Evolutionary conservation across 2,113 vertebrate genomes (phyloP), one percentile per base, ranked within the genome.

Genomic region (Siniperca chuatsi): DNA sequence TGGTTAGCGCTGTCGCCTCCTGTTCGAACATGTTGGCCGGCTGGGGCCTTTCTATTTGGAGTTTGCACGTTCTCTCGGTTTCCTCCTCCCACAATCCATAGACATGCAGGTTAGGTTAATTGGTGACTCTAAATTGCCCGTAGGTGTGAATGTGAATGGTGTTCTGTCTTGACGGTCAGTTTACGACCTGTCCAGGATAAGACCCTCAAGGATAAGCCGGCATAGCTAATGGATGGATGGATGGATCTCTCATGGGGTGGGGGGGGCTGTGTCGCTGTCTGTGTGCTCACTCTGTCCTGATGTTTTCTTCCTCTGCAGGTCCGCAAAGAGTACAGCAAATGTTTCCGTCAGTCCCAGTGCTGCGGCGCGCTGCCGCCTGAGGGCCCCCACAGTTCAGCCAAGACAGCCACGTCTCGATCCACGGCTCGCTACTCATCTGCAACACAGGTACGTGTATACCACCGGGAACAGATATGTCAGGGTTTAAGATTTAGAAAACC

Each of bases 241-340:
- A 44, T 60, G 15, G 23, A 46, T 60, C 8, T 58, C 54, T 74
- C 15, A 23, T 40, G 21, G 23, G 25, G 35, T 37, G 35, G 35
- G 25, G 15, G 48, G 15, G 18, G 10, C 58, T 35, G 50, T 55
- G 79, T 73, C 42, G 35, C 42, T 75, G 46, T 67, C 75, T 89
- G 35, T 71, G 42, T 65, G 57, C 72, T 88, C 75, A 72, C 33
- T 18, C 37, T 25, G 61, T 57, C 79, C 71, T 92, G 77, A 85
- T 86, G 79, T 74, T 44, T 72, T 68, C 42, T 57, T 76, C 75
- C 66, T 58, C 71, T 12, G 67, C 84, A 99, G 98, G 98, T 99
- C 78, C 97, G 98, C 57, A 99, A 99, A 92, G 98, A 99, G 83
- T 99, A 99, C 70, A 97, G 97, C 92, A 99, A 99, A 92, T 99